Base-by-base conservation (phyloP, 2,797 vertebrate genomes). In the Tympanoctomys barrerae region DNA sequence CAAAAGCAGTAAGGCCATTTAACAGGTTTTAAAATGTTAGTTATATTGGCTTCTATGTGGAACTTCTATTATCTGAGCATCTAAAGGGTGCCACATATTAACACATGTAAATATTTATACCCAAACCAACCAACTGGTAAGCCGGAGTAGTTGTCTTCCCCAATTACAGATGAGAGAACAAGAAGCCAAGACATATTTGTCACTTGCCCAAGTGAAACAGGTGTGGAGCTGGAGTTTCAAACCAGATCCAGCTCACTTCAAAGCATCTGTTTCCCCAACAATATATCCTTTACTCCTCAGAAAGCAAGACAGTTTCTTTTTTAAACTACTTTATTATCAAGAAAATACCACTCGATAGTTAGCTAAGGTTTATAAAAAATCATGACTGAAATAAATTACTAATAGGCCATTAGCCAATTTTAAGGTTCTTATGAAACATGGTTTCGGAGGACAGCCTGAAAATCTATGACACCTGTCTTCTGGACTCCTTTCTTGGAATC, bases 351-450 rank as follows among this genome's bases (percentile, higher is more conserved):
- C 21, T 86, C 24, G 31, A 54, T 49, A 21, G 77, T 61, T 68
- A 79, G 12, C 42, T n/a, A 57, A 16, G 36, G 49, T 77, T 87
- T 91, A 62, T 26, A 82, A 82, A 87, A 75, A 61, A 42, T 7
- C n/a, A 62, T 22, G 26, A 31, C 6, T 86, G 79, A 86, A 90
- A 87, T 94, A 88, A 87, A 94, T 85, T 68, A 64, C 33, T 86
- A 24, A 61, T 89, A 46, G 57, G 59, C 22, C 36, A n/a, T 54
- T 73, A 61, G 11, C 18, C 66, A 73, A 57, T 79, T 92, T 96
- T 87, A 81, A 94, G 19, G n/a, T 87, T 49, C 36, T 68, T 66
- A 57, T 62, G 26, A 89, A 92, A 86, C 9, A 28, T 3, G 28
- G 82, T n/a, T 73, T 87, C 75, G 49, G 39, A 94, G 83, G 66